phyloP scores from a whole-genome alignment of 2,888 invertebrate species.

The Melieria picta region DNA sequence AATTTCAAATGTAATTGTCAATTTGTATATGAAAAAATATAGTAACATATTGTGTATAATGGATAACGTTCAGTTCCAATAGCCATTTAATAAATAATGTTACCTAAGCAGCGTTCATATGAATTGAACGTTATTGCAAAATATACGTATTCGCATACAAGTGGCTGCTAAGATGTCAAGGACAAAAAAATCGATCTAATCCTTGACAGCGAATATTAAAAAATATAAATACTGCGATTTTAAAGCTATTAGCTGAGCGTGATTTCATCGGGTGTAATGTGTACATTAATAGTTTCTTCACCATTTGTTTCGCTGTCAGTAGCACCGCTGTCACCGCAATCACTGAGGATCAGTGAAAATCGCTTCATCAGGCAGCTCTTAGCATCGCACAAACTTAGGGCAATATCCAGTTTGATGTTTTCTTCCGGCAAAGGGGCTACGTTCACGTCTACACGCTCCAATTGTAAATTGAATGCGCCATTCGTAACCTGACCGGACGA shows the following conservation, averaged over 20 bases:
- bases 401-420: constrained; percentile 49
- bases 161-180: no score
- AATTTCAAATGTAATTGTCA: no score
- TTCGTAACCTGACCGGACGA: constrained; percentile 43
- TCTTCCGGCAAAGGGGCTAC: constrained; percentile 30
- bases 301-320: not conserved
- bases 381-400: constrained; percentile 53
- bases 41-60: no score
- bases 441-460: constrained; percentile 37
- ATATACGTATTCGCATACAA: no score
- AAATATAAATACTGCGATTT: no score
- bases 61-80: no score
- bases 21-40: no score
- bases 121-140: no score
- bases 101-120: no score
- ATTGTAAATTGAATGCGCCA: constrained; percentile 44
- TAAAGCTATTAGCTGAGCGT: constrained; percentile 23
- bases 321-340: constrained; percentile 24
- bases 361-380: constrained; percentile 54
- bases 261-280: constrained; percentile 40
- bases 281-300: constrained; percentile 42
- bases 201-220: no score
- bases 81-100: no score
- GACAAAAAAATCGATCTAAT: no score
- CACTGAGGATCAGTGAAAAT: constrained; percentile 47